These are phyloP conservation scores for Tragelaphus imberbis DNA, from an alignment of 2,113 vertebrate species.

Conservation along the genomic window DNA sequence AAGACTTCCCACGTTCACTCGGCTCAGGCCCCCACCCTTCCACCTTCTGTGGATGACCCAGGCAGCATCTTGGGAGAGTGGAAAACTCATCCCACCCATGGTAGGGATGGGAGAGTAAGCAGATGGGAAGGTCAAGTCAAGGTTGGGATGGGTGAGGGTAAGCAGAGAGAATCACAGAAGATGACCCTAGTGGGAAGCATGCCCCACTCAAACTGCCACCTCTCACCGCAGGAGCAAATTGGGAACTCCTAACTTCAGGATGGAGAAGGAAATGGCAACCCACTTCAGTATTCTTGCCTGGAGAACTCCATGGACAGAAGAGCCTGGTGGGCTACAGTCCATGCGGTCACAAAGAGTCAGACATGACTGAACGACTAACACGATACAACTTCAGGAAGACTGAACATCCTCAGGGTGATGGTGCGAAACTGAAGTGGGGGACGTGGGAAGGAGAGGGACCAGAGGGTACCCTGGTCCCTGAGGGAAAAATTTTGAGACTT, in stretches of 20 bases:
- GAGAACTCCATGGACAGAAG: not conserved
- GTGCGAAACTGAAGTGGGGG: not conserved
- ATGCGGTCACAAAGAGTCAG: not conserved
- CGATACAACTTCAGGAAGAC: not conserved
- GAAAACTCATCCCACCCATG: not conserved
- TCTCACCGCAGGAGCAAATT: not conserved
- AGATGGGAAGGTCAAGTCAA: not conserved
- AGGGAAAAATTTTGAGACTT: not conserved
- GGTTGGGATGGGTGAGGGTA: rapidly evolving
- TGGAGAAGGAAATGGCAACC: not conserved
- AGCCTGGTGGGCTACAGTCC: not conserved
- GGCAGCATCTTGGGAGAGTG: not conserved
- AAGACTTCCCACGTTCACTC: rapidly evolving
- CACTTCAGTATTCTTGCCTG: not conserved
- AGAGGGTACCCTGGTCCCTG: not conserved
- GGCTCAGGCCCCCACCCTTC: no score
- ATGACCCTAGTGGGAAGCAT: not conserved
- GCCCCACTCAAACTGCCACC: not conserved
- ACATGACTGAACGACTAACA: rapidly evolving
- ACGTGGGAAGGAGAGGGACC: not conserved
- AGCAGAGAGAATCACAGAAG: not conserved
- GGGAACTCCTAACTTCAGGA: not conserved
- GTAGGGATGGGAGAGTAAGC: not conserved
- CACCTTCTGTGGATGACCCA: not conserved
- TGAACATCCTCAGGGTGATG: not conserved